Evolutionary conservation across 2,113 vertebrate species (phyloP), one percentile per base, ranked within the genome.

Genomic region (Atractosteus spatula): DNA sequence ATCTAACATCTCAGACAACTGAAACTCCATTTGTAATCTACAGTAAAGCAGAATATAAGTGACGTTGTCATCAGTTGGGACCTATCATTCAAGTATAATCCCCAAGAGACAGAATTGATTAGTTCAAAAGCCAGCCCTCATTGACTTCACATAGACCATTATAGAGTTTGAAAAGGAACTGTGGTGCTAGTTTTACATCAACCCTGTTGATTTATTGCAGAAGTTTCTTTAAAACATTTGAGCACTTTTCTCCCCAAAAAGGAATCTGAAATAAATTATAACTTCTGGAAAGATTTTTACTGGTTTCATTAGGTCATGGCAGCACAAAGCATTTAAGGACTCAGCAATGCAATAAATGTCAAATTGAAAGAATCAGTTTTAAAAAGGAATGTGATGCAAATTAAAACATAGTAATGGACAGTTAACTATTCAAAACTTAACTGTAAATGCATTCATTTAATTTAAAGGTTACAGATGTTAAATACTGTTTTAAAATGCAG

Each of bases 21-120:
- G 29, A 29, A 29, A 29, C 29, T 29, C 29, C 29, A 29, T 79
- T 85, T 80, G 66, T 86, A 84, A 5, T 51, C 47, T 7, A 10
- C 47, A 51, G 5, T 51, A 91, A 89, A 14, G 4, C 14, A 59
- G 5, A n/a, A 16, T 84, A 85, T 76, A 80, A 82, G 83, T 80
- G 81, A 81, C 88, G 82, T 86, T 89, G 86, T 78, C 89, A 89
- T 88, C 91, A 92, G 91, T 87, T 88, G 90, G 78, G 84, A 88
- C 82, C 80, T 86, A 84, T 95, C 84, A 89, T 54, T 83, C 75
- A 83, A 65, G 68, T 61, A 11, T 89, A 89, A 89, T 89, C 90
- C 87, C 81, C 72, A 78, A 80, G 84, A 87, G 68, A 81, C 82
- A 88, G 85, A 88, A 90, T 86, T 84, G 83, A 61, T 84, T 55